Conservation (phyloP, 2,797 vertebrate genomes). For the Sarcoramphus papa region DNA sequence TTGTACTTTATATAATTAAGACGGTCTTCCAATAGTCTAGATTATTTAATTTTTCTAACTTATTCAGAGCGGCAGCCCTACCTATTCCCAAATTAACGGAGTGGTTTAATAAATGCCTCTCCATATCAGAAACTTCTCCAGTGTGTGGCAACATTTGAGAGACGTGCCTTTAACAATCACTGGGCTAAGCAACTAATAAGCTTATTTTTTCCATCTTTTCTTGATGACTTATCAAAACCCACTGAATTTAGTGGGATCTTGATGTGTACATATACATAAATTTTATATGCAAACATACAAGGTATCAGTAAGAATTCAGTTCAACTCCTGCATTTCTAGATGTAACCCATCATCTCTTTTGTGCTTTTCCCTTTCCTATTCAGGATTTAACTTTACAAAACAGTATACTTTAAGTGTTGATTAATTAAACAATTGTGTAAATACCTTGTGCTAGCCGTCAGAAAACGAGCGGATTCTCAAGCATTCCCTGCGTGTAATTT, state of each 20-base stretch:
- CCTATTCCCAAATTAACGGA: not conserved
- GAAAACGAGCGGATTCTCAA: not conserved
- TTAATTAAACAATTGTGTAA: not conserved
- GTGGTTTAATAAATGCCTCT: not conserved
- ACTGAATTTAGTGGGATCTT: fast-evolving
- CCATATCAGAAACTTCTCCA: not conserved
- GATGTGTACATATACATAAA: fast-evolving
- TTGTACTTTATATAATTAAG: not conserved
- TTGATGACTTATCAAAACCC: fast-evolving
- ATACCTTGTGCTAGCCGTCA: not conserved
- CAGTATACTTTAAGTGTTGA: fast-evolving
- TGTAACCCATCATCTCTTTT: fast-evolving
- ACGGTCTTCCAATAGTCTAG: not conserved
- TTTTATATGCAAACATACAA: fast-evolving
- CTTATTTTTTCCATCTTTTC: not conserved
- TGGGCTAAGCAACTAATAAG: not conserved
- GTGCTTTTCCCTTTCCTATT: not conserved
- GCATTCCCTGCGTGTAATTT: not conserved
- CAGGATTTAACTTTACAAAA: not conserved
- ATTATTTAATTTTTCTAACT: not conserved
- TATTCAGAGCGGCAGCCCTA: not conserved
- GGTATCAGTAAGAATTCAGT: fast-evolving
- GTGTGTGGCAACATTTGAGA: not conserved
- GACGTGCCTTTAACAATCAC: fast-evolving
- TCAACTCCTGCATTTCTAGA: not conserved